Percentiles rank a stretch among this genome's conserved stretches.
Conservation (phyloP, 1,140 invertebrate genomes). For the Melipona quadrifasciata region DNA sequence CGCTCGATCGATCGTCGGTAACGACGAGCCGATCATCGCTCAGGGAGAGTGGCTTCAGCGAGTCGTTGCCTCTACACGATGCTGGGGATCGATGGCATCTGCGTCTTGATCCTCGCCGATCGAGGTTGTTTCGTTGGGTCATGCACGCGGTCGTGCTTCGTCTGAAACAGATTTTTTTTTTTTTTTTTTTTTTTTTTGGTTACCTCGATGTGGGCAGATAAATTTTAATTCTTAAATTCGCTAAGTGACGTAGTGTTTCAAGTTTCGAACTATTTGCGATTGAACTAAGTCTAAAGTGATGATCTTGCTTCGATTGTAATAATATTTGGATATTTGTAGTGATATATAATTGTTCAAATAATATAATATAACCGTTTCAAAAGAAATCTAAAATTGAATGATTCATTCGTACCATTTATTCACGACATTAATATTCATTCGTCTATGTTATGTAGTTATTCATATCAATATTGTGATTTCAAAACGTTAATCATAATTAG, state of each 20-base stretch:
- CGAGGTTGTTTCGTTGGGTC: background rate
- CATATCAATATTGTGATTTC: too few species aligned
- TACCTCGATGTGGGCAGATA: background rate
- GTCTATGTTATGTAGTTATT: too few species aligned
- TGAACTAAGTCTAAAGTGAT: too few species aligned
- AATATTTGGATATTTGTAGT: too few species aligned
- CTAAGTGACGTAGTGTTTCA: background rate
- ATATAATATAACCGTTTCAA: too few species aligned
- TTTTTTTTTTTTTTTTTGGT: background rate
- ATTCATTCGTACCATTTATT: too few species aligned
- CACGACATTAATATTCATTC: too few species aligned
- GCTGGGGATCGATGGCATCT: background rate
- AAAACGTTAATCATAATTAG: too few species aligned
- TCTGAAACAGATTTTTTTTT: background rate
- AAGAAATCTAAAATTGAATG: too few species aligned
- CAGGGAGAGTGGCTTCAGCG: background rate
- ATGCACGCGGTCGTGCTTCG: background rate
- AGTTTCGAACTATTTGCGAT: too few species aligned
- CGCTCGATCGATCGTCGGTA: constrained; percentile 38
- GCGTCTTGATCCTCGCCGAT: background rate
- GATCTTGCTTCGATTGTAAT: too few species aligned
- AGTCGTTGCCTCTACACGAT: background rate
- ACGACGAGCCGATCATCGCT: constrained; percentile 59
- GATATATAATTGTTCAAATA: too few species aligned
- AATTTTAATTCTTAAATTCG: background rate